Evolutionary conservation across 1,140 invertebrate species (phyloP).

Genomic region (Armadillidium nasatum): DNA sequence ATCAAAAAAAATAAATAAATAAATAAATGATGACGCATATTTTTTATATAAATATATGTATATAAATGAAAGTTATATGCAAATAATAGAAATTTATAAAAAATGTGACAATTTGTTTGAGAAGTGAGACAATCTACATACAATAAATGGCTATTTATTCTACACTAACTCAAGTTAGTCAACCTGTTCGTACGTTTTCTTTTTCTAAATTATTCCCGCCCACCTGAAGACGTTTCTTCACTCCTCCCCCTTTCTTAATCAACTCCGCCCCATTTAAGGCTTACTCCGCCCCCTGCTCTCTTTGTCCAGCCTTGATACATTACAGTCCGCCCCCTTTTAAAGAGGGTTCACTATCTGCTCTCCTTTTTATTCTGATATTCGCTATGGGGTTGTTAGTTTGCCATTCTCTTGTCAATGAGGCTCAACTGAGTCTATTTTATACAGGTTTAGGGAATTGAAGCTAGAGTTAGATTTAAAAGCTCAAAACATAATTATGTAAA

Average conservation of each 20-base stretch:
- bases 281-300: background rate
- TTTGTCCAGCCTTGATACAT: background rate
- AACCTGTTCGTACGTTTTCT: conserved; percentile 12
- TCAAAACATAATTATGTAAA: background rate
- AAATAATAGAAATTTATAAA: background rate
- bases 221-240: background rate
- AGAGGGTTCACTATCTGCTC: background rate
- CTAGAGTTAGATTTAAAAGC: background rate
- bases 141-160: background rate
- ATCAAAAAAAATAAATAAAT: no score
- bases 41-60: no score
- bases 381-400: background rate
- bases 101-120: background rate
- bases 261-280: background rate
- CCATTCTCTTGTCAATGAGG: background rate
- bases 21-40: no score
- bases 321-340: background rate
- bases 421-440: background rate
- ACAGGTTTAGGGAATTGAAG: background rate
- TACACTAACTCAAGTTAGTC: background rate
- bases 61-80: background rate
- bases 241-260: background rate
- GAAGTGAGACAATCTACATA: background rate
- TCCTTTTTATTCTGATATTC: background rate
- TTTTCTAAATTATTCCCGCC: conserved; percentile 5